Conservation (phyloP, 2,888 invertebrate species). For the Drosophila kanekoi region DNA sequence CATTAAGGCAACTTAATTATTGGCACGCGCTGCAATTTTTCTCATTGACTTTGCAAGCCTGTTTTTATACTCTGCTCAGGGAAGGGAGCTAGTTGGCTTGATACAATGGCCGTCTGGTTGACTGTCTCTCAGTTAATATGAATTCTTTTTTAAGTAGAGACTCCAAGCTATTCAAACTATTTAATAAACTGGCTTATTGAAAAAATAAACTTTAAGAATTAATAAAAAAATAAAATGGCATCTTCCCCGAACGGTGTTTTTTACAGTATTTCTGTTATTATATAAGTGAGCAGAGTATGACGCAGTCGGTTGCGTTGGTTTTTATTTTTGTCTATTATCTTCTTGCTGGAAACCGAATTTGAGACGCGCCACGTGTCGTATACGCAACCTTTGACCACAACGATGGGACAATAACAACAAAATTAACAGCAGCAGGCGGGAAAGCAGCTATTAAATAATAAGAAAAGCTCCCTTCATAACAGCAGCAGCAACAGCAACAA, state of each 20-base stretch:
- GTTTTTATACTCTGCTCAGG: slow-evolving; percentile 1
- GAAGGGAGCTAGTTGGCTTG: neutral
- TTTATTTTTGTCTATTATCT: neutral
- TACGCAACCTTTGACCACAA: slow-evolving; percentile 71
- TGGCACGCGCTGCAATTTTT: slow-evolving; percentile 82
- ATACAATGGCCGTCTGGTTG: neutral
- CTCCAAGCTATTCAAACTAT: neutral
- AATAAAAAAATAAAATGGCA: neutral
- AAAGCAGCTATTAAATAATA: slow-evolving; percentile 60
- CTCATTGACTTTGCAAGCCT: slow-evolving; percentile 63
- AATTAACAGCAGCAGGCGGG: slow-evolving; percentile 22
- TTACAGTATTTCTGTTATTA: too few relatives aligned
- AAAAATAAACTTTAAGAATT: too few relatives aligned
- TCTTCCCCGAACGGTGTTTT: neutral
- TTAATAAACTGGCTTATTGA: too few relatives aligned
- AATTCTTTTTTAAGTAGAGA: too few relatives aligned
- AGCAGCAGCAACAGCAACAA: slow-evolving; percentile 32
- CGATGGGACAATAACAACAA: slow-evolving; percentile 37
- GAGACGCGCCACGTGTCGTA: slow-evolving; percentile 74
- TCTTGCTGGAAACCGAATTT: slow-evolving; percentile 35
- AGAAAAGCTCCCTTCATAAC: slow-evolving; percentile 46
- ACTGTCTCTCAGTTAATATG: neutral
- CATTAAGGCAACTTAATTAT: slow-evolving; percentile 79
- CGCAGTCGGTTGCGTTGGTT: neutral
- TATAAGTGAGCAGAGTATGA: neutral